Base-by-base conservation (phyloP, 2,888 invertebrate species). In the Oeneis ivallda region DNA sequence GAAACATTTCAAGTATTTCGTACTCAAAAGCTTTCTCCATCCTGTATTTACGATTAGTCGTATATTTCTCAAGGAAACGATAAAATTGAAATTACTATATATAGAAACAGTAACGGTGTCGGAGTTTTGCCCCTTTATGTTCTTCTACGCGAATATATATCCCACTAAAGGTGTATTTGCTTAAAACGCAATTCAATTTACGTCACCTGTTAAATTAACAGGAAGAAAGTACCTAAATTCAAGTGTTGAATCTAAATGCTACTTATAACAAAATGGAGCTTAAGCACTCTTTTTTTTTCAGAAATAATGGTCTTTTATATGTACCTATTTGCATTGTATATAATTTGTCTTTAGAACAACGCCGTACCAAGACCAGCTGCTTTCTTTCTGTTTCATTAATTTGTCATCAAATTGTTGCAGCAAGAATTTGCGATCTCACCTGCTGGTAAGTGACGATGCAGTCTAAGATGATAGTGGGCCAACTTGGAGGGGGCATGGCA, bases 21-120 rank as follows among this genome's bases (percentile, higher is more conserved):
- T 53, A 19, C 56, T 59, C 60, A 64, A 65, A 56, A 63, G 66
- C 63, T 63, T 67, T 64, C 66, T 56, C 60, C 66, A 56, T 67
- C 50, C 52, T 52, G 67, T 64, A 67, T 64, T 67, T 67, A 67
- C 66, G 63, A 67, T 66, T 64, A 60, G 54, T 67, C 66, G 63
- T 61, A 61, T 67, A 67, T 64, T 60, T 60, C 58, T 59, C 50
- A 60, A 64, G 66, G 54, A 67, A 64, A 52, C 66, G 43, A 60
- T 67, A 64, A 64, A 67, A 67, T 66, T 66, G 64, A 50, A 67
- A 64, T 62, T 64, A 60, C 60, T 52, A 59, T 58, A 47, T 60
- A 60, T 61, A 54, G 65, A 45, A 64, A 54, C 45, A 34, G 64
- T 60, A 58, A 26, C 26, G 54, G 49, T 64, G 49, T 41, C 47